Evolutionary conservation across 2,888 invertebrate species (phyloP), one percentile per base, ranked within the genome.

Genomic region (Candidula unifasciata): DNA sequence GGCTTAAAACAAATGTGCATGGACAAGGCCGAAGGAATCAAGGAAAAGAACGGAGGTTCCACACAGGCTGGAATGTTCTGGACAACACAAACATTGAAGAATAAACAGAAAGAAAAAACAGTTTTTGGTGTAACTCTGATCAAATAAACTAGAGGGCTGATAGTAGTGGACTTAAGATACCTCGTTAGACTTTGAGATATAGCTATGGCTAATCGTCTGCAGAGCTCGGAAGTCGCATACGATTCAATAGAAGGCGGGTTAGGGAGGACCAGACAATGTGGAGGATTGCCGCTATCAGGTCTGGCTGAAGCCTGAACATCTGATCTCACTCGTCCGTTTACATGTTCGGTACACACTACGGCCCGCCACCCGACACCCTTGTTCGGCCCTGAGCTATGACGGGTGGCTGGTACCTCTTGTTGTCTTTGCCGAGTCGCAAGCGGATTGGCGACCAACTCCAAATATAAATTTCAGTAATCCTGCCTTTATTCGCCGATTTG

Each of bases 381-480:
- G 82, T 69, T 21, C 80, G 54, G 80, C 80, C 80, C 80, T 18
- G 10, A 3, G 71, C 54, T 71, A 33, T 69, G 80, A 54, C 69
- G 80, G 71, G 71, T 71, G 71, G 54, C 30, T 71, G 57, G 80
- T 54, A 80, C 80, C 30, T 27, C n/a, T n/a, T 69, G 71, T 57
- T 71, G 57, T 71, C 80, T n/a, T 27, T 21, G 16, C n/a, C 30
- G 27, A 2, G 16, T 52, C 35, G 33, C 71, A 54, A 80, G 71
- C 71, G 60, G 80, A 71, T 80, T 71, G 71, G 54, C 69, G 54
- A 27, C 80, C 71, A 60, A 66, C 64, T 64, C 64, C 54, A 82
- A 76, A 76, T 68, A 76, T 66, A 68, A 64, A 82, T 82, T 66
- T 71, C 16, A 35, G 76, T 82, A 82, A 82, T 82, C 82, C 66